These are phyloP conservation scores for Chascanopsetta lugubris DNA, from an alignment of 2,113 vertebrate species.

Conservation along the genomic window DNA sequence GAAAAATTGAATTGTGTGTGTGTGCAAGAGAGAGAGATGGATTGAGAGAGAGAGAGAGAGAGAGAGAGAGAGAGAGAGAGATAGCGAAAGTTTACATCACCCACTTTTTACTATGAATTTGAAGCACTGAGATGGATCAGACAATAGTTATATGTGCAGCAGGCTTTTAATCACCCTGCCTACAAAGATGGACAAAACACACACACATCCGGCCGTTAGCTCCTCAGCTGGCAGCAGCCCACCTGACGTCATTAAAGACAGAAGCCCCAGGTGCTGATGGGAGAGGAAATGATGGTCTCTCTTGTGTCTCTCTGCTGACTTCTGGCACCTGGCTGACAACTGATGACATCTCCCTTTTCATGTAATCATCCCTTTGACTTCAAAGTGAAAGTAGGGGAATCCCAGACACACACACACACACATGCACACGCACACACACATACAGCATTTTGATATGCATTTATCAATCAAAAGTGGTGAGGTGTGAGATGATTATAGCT, in stretches of 20 bases:
- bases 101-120: background rate
- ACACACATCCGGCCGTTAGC: conserved; percentile 32
- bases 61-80: too few species aligned
- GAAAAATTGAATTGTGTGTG: too few species aligned
- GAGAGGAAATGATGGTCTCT: conserved; percentile 50
- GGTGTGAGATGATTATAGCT: conserved; percentile 44
- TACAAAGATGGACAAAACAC: conserved; percentile 35
- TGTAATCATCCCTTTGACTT: conserved; percentile 66
- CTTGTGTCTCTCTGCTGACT: conserved; percentile 26
- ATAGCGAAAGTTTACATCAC: too few species aligned
- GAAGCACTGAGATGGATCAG: background rate
- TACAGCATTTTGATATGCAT: conserved; percentile 18
- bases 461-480: conserved; percentile 6
- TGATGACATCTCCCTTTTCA: conserved; percentile 65
- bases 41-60: too few species aligned
- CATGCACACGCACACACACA: conserved; percentile 13
- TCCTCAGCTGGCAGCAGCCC: conserved; percentile 13
- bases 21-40: too few species aligned
- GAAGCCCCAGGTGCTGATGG: conserved; percentile 57
- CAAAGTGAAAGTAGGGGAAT: conserved; percentile 72
- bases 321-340: conserved; percentile 65
- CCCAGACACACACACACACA: conserved; percentile 37
- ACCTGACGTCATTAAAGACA: conserved; percentile 62
- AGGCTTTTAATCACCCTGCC: conserved; percentile 25
- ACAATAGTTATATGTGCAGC: conserved; percentile 7